phyloP scores from a whole-genome alignment of 2,797 vertebrate genomes.

The Champsocephalus gunnari region DNA sequence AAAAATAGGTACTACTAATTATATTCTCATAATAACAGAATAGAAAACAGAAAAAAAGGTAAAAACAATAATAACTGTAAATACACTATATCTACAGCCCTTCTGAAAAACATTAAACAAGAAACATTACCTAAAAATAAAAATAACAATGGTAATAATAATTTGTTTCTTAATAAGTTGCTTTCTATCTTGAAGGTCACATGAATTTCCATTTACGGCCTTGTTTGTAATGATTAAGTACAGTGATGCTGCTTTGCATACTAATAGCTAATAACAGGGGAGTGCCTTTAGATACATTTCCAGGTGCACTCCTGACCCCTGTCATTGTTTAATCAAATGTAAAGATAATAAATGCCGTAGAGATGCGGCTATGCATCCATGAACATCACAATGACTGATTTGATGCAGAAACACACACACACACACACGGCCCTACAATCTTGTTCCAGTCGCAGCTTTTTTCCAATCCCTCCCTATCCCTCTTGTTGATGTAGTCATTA shows the following conservation, averaged over 20 bases:
- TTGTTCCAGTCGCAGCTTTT: neutral
- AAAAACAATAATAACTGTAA: neutral
- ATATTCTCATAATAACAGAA: neutral
- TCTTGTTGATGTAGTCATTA: slow-evolving; percentile 36
- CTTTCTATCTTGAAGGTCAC: slow-evolving; percentile 1
- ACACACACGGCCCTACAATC: neutral
- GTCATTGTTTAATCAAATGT: neutral
- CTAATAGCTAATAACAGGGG: neutral
- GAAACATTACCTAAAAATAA: neutral
- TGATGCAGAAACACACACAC: neutral
- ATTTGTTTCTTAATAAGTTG: neutral
- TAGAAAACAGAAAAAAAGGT: no score
- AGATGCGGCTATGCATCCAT: neutral
- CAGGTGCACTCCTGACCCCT: neutral
- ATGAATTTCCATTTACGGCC: slow-evolving; percentile 10
- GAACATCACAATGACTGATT: neutral
- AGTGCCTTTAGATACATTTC: neutral
- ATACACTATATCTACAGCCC: neutral
- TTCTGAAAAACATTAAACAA: neutral
- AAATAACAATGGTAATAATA: slow-evolving; percentile 12
- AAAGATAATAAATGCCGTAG: neutral
- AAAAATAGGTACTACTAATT: neutral
- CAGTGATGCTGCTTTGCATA: neutral
- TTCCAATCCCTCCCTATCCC: slow-evolving; percentile 5
- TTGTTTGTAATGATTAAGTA: slow-evolving; percentile 10